Percentiles rank a stretch among this genome's conserved stretches.
These are phyloP conservation scores for Mesoclemmys tuberculata DNA, from an alignment of 2,113 vertebrate species.

Conservation along the genomic window DNA sequence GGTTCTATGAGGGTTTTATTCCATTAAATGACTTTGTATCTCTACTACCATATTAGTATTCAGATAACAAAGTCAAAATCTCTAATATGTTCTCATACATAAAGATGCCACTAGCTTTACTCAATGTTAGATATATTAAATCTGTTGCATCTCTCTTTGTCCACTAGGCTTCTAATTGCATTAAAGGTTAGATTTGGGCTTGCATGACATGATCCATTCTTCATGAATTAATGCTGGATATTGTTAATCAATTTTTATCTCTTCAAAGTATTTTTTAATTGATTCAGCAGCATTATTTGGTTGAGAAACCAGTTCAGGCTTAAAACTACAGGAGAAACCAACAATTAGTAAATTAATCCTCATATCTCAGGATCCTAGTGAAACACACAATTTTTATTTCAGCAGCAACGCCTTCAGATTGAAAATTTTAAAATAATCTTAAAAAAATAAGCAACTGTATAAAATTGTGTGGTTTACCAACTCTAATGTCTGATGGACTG, in stretches of 20 bases:
- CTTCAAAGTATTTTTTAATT: background rate
- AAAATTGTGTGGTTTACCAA: background rate
- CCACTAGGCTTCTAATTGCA: background rate
- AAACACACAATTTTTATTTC: background rate
- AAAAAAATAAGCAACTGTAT: background rate
- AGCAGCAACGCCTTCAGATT: background rate
- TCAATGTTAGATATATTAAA: background rate
- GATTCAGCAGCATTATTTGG: background rate
- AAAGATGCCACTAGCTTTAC: background rate
- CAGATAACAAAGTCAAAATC: background rate
- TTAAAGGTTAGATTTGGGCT: background rate
- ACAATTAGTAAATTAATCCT: background rate
- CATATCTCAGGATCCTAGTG: background rate
- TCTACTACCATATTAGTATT: background rate
- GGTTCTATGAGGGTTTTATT: background rate
- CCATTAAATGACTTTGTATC: background rate
- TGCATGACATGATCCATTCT: background rate
- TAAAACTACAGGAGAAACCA: background rate
- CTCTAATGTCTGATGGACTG: background rate
- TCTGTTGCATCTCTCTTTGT: background rate
- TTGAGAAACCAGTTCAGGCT: background rate
- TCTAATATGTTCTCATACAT: background rate
- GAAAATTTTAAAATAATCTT: background rate
- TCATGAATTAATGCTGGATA: background rate
- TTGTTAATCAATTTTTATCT: background rate